Base-by-base conservation (phyloP, 2,797 vertebrate genomes). In the Caiman crocodilus region DNA sequence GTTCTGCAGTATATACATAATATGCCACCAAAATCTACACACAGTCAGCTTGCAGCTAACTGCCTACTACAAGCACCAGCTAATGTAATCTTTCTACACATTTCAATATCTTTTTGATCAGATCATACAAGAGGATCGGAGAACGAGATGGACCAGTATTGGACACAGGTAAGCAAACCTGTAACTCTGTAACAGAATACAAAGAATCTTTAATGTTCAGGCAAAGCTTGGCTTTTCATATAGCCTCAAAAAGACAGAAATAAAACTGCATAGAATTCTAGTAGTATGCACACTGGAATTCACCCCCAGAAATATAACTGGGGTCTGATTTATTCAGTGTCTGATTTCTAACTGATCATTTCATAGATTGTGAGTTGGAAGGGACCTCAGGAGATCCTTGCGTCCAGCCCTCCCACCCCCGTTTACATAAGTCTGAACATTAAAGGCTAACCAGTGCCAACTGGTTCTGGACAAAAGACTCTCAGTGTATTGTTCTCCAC, bases 171-270 rank as follows among this genome's bases (percentile, higher is more conserved):
- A 25, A 88, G 18, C 15, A 73, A 82, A 2, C 1, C 3, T 25
- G 4, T 58, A 21, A 4, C 55, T 17, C 76, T 71, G 76, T 0
- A 0, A 85, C 88, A 32, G n/a, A 50, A 1, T 1, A 28, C 6
- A 17, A 65, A 26, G n/a, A 80, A 12, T 58, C 18, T 87, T 82
- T 60, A 84, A 85, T 35, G 64, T 28, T 17, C 6, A 76, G 18
- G 58, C 88, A 91, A 76, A 5, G 15, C 7, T 18, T 35, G 10
- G 20, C 13, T n/a, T 93, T 94, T 85, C 78, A 85, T 56, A 16
- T 1, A 79, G 28, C 15, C 18, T 93, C 8, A 30, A 30, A 14
- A 84, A 77, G 18, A 25, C 0, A 82, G 17, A 90, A 82, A 87
- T 60, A 73, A 80, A 94, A 84, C 4, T 10, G 84, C 32, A 26